A percentile compares a stretch with the other conserved stretches of the same genome.
These are phyloP conservation scores for Drosophila ananassae DNA, from an alignment of 1,140 invertebrate genomes.

Conservation along the genomic window DNA sequence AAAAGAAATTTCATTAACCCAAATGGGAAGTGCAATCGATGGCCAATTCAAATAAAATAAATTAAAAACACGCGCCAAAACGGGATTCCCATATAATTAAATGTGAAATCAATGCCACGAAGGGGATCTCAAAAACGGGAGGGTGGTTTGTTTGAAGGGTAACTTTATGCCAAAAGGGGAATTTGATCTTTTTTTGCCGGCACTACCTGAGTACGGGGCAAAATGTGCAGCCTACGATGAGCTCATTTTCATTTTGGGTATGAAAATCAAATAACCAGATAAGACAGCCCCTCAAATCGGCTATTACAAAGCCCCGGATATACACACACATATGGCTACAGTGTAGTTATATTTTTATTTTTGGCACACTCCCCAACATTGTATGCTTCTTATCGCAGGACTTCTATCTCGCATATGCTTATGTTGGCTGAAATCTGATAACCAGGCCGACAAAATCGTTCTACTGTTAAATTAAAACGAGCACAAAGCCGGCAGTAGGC, in stretches of 20 bases:
- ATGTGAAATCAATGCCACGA: conserved; percentile 63
- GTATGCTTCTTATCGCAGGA: conserved; percentile 50
- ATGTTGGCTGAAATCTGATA: conserved; percentile 61
- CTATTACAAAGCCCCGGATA: conserved; percentile 34
- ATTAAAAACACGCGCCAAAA: conserved; percentile 66
- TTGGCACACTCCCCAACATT: conserved; percentile 49
- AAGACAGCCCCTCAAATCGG: conserved; percentile 28
- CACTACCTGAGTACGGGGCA: conserved; percentile 35
- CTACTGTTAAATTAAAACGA: conserved; percentile 73
- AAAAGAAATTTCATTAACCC: conserved; percentile 26
- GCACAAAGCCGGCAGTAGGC: conserved; percentile 1
- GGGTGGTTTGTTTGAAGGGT: conserved; percentile 15
- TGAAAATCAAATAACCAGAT: conserved; percentile 69
- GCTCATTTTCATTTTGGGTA: conserved; percentile 57
- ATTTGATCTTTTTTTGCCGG: conserved; percentile 51
- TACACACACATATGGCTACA: conserved; percentile 12
- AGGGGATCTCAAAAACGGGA: neutral
- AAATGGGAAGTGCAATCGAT: conserved; percentile 24
- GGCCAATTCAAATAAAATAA: conserved; percentile 65
- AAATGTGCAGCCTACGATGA: conserved; percentile 63
- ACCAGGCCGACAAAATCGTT: conserved; percentile 69
- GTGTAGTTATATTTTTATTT: neutral
- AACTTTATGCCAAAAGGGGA: conserved; percentile 26
- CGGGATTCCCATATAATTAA: conserved; percentile 10
- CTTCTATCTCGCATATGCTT: conserved; percentile 54